Conservation (phyloP, 2,888 invertebrate genomes). For the Zelleria hepariella region DNA sequence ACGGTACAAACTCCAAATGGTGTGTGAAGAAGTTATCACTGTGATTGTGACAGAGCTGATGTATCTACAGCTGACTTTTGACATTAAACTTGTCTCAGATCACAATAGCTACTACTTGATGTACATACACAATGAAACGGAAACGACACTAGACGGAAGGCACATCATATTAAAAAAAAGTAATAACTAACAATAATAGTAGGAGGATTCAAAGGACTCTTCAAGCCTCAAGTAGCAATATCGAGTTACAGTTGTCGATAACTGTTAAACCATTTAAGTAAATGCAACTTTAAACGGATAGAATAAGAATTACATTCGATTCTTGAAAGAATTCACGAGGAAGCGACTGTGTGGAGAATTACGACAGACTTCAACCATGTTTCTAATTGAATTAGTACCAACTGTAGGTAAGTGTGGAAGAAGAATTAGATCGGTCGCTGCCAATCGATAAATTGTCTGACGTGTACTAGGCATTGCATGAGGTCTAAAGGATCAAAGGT, state of each 20-base stretch:
- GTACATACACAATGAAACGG: no score
- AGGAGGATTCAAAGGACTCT: neutral
- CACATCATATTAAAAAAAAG: neutral
- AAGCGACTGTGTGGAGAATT: neutral
- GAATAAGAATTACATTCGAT: no score
- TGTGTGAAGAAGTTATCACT: neutral
- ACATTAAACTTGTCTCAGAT: neutral
- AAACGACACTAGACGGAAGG: no score
- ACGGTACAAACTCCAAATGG: neutral
- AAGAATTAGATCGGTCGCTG: constrained; percentile 24
- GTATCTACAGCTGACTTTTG: neutral
- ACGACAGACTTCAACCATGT: neutral
- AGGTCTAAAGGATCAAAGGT: neutral
- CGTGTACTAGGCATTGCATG: neutral
- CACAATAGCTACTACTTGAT: no score
- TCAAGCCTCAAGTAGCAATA: neutral
- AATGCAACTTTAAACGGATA: no score
- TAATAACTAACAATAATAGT: neutral
- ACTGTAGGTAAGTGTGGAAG: constrained; percentile 10
- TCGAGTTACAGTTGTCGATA: neutral
- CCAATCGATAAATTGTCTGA: constrained; percentile 20
- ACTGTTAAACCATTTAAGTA: no score
- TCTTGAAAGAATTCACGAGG: neutral
- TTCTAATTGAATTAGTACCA: constrained; percentile 6
- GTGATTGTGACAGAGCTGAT: neutral